Percentiles rank a stretch among this genome's conserved stretches.
Evolutionary conservation across 2,797 vertebrate genomes (phyloP).

Genomic region (Salarias fasciatus): DNA sequence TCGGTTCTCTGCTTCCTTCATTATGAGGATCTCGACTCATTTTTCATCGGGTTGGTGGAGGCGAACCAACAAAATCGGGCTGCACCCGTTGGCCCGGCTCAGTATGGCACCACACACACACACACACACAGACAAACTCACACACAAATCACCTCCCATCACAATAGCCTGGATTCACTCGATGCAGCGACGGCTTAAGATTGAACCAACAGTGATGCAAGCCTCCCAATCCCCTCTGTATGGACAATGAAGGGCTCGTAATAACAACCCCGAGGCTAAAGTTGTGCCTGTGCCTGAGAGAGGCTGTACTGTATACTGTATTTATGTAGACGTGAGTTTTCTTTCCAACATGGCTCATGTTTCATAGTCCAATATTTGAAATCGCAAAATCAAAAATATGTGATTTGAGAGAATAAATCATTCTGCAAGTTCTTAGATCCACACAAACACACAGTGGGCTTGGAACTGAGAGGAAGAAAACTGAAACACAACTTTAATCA

Average conservation of each 20-base stretch:
- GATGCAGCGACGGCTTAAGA: slow-evolving; percentile 52
- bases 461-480: not conserved
- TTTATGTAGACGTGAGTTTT: slow-evolving; percentile 3
- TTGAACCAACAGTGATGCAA: slow-evolving; percentile 67
- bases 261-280: slow-evolving; percentile 42
- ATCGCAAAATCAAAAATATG: not conserved
- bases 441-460: too few species aligned
- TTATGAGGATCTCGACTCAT: slow-evolving; percentile 15
- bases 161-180: slow-evolving; percentile 65
- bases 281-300: slow-evolving; percentile 13
- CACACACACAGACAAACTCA: slow-evolving; percentile 24
- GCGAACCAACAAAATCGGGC: slow-evolving; percentile 25
- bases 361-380: slow-evolving; percentile 3
- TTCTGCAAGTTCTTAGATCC: too few species aligned
- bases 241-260: slow-evolving; percentile 56
- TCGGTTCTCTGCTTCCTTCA: slow-evolving; percentile 18
- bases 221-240: slow-evolving; percentile 35
- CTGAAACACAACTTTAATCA: slow-evolving; percentile 5
- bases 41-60: slow-evolving; percentile 25
- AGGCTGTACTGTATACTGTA: slow-evolving; percentile 1
- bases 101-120: slow-evolving; percentile 20
- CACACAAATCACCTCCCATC: slow-evolving; percentile 27
- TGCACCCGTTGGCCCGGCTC: slow-evolving; percentile 30
- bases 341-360: not conserved
- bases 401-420: too few species aligned